A percentile compares a stretch with the other conserved stretches of the same genome.
Evolutionary conservation across 1,140 invertebrate species (phyloP).

Genomic region (Phocides pigmalion): DNA sequence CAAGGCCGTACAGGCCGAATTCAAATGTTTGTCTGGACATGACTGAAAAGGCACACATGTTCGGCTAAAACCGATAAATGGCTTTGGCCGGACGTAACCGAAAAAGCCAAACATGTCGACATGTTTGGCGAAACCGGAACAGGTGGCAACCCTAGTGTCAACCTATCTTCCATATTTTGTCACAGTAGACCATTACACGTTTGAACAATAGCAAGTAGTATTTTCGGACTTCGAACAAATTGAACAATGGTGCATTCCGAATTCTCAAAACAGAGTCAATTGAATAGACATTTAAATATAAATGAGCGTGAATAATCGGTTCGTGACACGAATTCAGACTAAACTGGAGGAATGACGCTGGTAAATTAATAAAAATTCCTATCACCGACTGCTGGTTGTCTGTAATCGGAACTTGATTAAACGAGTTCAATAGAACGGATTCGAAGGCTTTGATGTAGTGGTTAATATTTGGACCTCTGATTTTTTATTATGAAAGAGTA

Average conservation of each 20-base stretch:
- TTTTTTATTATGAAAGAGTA: no score
- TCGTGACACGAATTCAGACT: conserved; percentile 23
- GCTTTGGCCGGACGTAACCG: no score
- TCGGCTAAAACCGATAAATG: no score
- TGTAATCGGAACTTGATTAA: conserved; percentile 17
- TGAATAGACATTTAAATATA: conserved; percentile 17
- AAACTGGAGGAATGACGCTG: conserved; percentile 4
- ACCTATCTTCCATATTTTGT: no score
- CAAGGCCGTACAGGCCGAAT: no score
- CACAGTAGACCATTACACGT: background rate
- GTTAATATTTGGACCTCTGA: no score
- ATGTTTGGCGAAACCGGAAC: no score
- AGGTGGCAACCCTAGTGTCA: no score
- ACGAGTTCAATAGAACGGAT: background rate
- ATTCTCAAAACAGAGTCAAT: conserved; percentile 9
- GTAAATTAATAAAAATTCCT: conserved; percentile 19
- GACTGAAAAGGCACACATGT: no score
- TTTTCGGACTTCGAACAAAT: background rate
- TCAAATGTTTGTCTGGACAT: no score
- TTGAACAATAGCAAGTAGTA: background rate
- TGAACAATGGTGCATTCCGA: conserved; percentile 14
- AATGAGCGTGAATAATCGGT: conserved; percentile 16
- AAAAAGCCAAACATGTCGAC: no score
- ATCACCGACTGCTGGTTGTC: background rate
- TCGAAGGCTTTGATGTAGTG: no score